A percentile compares a stretch with the other conserved stretches of the same genome.
Evolutionary conservation across 2,888 invertebrate genomes (phyloP).

Genomic region (Myopa tessellatipennis): DNA sequence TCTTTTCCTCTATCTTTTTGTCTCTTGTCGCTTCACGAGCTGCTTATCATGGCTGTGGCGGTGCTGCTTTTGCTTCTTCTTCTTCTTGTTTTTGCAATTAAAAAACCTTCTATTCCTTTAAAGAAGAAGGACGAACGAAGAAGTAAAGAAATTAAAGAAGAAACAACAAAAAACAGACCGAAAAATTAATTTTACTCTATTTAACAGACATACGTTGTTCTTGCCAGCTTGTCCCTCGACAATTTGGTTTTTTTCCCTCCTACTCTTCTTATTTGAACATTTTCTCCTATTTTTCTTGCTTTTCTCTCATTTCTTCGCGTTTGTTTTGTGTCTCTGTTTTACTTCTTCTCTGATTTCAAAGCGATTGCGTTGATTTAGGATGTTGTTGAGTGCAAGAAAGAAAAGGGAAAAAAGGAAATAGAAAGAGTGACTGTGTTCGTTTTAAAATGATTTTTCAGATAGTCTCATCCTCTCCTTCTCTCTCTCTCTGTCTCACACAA

Average conservation of each 20-base stretch:
- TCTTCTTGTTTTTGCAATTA: constrained; percentile 36
- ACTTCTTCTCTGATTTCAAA: constrained; percentile 5
- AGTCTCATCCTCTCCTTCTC: not conserved
- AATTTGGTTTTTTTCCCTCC: not conserved
- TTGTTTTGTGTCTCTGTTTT: not conserved
- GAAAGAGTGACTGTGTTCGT: not conserved
- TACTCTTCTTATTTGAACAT: not conserved
- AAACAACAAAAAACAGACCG: not conserved
- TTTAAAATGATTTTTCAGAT: constrained; percentile 1
- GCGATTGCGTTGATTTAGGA: constrained; percentile 6
- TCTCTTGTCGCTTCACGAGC: not conserved
- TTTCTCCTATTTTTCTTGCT: not conserved
- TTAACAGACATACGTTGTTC: constrained; percentile 29
- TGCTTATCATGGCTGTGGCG: constrained; percentile 12
- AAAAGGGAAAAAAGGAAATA: not conserved
- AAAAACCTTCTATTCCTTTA: constrained; percentile 24
- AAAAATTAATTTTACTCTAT: constrained; percentile 38
- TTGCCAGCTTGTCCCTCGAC: constrained; percentile 19
- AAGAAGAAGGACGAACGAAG: constrained; percentile 12
- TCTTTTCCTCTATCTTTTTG: not conserved
- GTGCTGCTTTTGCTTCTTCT: not conserved
- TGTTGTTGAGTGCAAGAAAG: not conserved
- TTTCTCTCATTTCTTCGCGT: not conserved
- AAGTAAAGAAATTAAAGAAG: not conserved
- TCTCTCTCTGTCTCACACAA: not conserved